Evolutionary conservation across 1,140 invertebrate species (phyloP).

Genomic region (Parapsyche elsis): DNA sequence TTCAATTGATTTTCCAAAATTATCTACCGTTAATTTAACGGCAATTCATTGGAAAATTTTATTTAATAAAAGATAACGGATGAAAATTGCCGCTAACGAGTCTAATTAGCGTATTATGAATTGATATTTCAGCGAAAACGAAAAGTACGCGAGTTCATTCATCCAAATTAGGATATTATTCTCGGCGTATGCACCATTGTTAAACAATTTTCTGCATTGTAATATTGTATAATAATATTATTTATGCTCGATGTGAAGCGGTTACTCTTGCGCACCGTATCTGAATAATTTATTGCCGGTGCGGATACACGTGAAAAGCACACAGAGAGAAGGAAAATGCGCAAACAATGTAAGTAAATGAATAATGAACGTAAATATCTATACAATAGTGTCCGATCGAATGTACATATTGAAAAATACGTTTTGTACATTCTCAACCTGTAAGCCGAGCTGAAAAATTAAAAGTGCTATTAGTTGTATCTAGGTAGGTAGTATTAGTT

Average conservation of each 20-base stretch:
- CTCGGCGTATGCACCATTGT: slow-evolving; percentile 7
- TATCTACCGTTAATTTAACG: too few species aligned
- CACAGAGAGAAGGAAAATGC: neutral
- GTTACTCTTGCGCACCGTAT: slow-evolving; percentile 2
- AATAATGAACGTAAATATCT: slow-evolving; percentile 12
- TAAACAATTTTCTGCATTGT: slow-evolving; percentile 18
- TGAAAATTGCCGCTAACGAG: too few species aligned
- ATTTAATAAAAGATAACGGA: too few species aligned
- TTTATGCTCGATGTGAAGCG: slow-evolving; percentile 19
- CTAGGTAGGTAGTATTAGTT: too few species aligned
- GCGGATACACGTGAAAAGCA: slow-evolving; percentile 4
- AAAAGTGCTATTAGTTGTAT: too few species aligned
- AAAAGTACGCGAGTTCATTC: neutral
- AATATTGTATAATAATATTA: slow-evolving; percentile 23
- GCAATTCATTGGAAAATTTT: too few species aligned
- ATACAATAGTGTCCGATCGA: neutral
- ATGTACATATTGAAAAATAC: too few species aligned
- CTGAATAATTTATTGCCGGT: slow-evolving; percentile 15
- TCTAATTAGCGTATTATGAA: too few species aligned
- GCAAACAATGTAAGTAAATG: slow-evolving; percentile 10
- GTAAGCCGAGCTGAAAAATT: too few species aligned
- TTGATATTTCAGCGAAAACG: too few species aligned
- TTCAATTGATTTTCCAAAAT: too few species aligned
- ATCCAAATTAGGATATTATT: slow-evolving; percentile 19
- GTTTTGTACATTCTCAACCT: too few species aligned